Evolutionary conservation across 2,113 vertebrate species (phyloP).

Genomic region (Hippocampus abdominalis): DNA sequence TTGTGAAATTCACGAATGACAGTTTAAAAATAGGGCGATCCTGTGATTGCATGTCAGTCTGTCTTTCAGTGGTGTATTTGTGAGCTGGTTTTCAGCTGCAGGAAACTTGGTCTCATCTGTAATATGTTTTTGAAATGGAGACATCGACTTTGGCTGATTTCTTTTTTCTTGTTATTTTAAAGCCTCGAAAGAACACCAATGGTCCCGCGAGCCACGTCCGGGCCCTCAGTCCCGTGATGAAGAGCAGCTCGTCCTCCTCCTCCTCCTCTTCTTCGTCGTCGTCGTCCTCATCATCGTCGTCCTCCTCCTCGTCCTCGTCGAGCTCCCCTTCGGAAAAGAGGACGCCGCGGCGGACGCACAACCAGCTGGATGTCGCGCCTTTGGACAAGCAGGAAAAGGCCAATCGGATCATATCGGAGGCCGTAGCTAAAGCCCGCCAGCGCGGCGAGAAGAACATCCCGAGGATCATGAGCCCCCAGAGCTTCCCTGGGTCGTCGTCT

Average conservation of each 20-base stretch:
- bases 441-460: slow-evolving; percentile 97
- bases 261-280: slow-evolving; percentile 72
- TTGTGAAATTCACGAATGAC: too few species aligned
- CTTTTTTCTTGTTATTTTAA: slow-evolving; percentile 54
- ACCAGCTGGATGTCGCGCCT: slow-evolving; percentile 72
- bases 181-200: slow-evolving; percentile 94
- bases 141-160: not conserved
- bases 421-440: slow-evolving; percentile 91
- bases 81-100: not conserved
- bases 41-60: not conserved
- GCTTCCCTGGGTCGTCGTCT: slow-evolving; percentile 91
- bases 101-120: not conserved
- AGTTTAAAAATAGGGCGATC: too few species aligned
- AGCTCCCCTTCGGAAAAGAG: slow-evolving; percentile 77
- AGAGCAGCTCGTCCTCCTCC: slow-evolving; percentile 76
- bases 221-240: slow-evolving; percentile 90
- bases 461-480: slow-evolving; percentile 95
- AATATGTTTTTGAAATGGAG: not conserved
- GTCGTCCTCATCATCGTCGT: slow-evolving; percentile 70
- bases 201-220: slow-evolving; percentile 83
- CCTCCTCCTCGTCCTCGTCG: slow-evolving; percentile 72
- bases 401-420: slow-evolving; percentile 97
- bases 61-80: not conserved
- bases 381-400: slow-evolving; percentile 98
- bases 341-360: slow-evolving; percentile 80